Base-by-base conservation (phyloP, 1,140 invertebrate genomes). In the Calycopis cecrops region DNA sequence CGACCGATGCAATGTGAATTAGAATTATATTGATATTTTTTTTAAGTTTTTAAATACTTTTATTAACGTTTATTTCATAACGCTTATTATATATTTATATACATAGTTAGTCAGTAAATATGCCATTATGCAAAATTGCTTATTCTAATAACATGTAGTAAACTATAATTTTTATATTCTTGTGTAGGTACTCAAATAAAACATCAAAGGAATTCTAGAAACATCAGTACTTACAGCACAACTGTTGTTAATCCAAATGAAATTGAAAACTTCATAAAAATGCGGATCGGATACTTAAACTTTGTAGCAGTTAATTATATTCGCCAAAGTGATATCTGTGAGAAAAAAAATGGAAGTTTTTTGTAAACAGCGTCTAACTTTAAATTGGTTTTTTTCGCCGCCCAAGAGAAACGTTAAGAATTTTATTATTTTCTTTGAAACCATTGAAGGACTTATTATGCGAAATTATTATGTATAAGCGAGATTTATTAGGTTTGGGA, bases 321-420 rank as follows among this genome's bases (percentile, higher is more conserved):
- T 75, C 62, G 52, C 55, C 57, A 60, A 72, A 76, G 69, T 69
- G 70, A 79, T 79, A 79, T 71, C 71, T 67, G 59, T 65, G 65
- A 68, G 69, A 72, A 76, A 73, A n/a, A 28, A 28, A 28, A 72
- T 61, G 56, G 57, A 71, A 75, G 69, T 78, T 76, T n/a, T 73
- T 59, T 18, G 71, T 78, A 80, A 80, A 80, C 75, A 80, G 61
- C 59, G 67, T 68, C 62, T 71, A 75, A 80, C 68, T 80, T 79
- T 74, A 78, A 78, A 80, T 80, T 80, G 77, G 73, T 67, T 76
- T 80, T 64, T 79, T 75, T 70, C 68, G 65, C 57, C 59, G 65
- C 64, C 51, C 56, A 65, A 53, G 61, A 64, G 51, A 57, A 67
- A 63, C 49, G 65, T 63, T 66, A 67, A 56, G 58, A 61, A 61